Evolutionary conservation across 1,140 invertebrate species (phyloP).

Genomic region (Thaumatotibia leucotreta): DNA sequence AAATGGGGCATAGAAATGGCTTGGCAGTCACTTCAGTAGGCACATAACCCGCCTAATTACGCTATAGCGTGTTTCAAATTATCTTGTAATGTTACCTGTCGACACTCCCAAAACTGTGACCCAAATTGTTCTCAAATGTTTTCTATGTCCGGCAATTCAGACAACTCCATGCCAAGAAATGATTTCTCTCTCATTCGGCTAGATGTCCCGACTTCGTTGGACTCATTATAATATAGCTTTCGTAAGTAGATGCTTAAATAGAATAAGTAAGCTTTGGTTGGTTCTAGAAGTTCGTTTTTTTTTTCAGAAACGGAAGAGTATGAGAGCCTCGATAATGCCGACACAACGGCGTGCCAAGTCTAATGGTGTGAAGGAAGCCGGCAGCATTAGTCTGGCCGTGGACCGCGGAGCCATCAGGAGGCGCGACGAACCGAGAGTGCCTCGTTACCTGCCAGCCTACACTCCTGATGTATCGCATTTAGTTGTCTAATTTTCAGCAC

Average conservation of each 20-base stretch:
- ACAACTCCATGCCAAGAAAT: background rate
- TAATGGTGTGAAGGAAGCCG: conserved; percentile 87
- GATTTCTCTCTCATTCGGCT: background rate
- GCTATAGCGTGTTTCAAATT: background rate
- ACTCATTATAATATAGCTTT: conserved; percentile 39
- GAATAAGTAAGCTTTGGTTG: conserved; percentile 17
- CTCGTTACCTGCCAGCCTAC: conserved; percentile 80
- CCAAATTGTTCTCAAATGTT: background rate
- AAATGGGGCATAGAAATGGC: background rate
- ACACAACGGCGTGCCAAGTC: conserved; percentile 86
- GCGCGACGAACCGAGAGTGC: conserved; percentile 75
- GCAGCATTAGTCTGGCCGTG: conserved; percentile 86
- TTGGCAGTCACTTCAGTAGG: too few species aligned
- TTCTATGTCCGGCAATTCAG: background rate
- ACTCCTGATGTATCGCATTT: conserved; percentile 83
- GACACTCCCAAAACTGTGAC: background rate
- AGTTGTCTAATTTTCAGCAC: conserved; percentile 75
- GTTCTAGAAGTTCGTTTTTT: conserved; percentile 8
- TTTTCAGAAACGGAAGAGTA: conserved; percentile 87
- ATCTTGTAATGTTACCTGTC: background rate
- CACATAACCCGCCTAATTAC: too few species aligned
- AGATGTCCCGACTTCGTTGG: conserved; percentile 26
- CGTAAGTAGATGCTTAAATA: conserved; percentile 51
- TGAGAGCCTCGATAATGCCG: conserved; percentile 84
- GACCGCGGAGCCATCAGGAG: conserved; percentile 80